These are phyloP conservation scores for Macrotrachela quadricornifera DNA, from an alignment of 1,140 invertebrate genomes.

Conservation along the genomic window DNA sequence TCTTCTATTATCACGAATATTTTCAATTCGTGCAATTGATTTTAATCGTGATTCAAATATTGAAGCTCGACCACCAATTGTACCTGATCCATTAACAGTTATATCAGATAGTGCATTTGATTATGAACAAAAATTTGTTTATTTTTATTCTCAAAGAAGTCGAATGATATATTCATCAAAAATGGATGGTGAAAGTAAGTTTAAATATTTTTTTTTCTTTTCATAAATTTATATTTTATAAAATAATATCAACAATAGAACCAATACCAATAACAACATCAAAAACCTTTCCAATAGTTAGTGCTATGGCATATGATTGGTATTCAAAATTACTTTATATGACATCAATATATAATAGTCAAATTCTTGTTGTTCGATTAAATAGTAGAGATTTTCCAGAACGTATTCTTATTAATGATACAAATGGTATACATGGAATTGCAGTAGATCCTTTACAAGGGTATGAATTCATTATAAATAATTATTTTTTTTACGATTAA, in stretches of 20 bases:
- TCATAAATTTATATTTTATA: no score
- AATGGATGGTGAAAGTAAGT: no score
- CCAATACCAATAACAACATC: no score
- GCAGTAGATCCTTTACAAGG: conserved; percentile 86
- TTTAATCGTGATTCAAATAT: conserved; percentile 63
- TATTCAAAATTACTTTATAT: conserved; percentile 89
- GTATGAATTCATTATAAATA: conserved; percentile 11
- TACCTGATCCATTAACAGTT: not conserved
- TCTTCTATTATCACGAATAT: conserved; percentile 83
- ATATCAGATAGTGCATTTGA: conserved; percentile 10
- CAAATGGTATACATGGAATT: conserved; percentile 53
- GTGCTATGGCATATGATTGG: conserved; percentile 81
- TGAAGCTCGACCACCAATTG: conserved; percentile 60
- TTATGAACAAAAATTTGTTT: not conserved
- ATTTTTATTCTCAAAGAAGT: conserved; percentile 72
- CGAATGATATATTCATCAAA: no score
- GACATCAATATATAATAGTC: conserved; percentile 83
- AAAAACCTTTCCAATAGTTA: conserved; percentile 24
- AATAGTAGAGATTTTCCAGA: conserved; percentile 16
- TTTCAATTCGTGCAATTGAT: conserved; percentile 83
- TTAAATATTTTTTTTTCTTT: no score
- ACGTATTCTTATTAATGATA: conserved; percentile 14
- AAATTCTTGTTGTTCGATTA: conserved; percentile 61
- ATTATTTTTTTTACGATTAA: not conserved
- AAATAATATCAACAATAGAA: conserved; percentile 47